Conservation (phyloP, 2,113 vertebrate genomes). For the Girardinichthys multiradiatus region DNA sequence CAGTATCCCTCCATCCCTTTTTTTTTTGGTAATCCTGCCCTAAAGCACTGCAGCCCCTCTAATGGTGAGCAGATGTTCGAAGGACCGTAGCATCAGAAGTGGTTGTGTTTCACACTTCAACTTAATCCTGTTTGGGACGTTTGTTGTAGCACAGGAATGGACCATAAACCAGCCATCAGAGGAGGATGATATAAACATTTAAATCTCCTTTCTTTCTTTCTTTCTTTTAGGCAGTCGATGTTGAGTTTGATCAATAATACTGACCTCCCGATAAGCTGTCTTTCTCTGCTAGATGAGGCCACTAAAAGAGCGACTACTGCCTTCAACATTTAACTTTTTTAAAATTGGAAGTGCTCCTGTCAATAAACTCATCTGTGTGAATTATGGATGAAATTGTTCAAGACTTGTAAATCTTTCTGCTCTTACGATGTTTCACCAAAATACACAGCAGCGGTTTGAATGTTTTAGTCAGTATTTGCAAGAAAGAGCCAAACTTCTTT, state of each 20-base stretch:
- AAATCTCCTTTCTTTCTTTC: constrained; percentile 24
- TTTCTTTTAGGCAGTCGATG: constrained; percentile 3
- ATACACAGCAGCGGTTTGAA: too few species aligned
- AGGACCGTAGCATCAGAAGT: constrained; percentile 57
- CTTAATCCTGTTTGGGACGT: constrained; percentile 69
- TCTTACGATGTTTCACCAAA: too few species aligned
- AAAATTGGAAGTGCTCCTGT: too few species aligned
- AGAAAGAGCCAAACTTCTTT: too few species aligned
- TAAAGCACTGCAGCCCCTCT: constrained; percentile 46
- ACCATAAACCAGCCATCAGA: constrained; percentile 44
- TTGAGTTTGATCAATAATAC: constrained; percentile 41
- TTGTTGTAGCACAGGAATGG: constrained; percentile 57
- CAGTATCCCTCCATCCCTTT: constrained; percentile 71
- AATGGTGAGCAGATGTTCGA: constrained; percentile 62
- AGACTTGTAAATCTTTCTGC: too few species aligned
- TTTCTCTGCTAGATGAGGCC: too few species aligned
- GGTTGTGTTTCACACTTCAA: constrained; percentile 51
- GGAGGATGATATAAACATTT: constrained; percentile 14
- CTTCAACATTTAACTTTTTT: too few species aligned
- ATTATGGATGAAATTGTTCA: too few species aligned
- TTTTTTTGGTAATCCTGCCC: constrained; percentile 75
- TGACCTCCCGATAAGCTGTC: constrained; percentile 12
- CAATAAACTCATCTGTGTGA: too few species aligned
- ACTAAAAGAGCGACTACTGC: too few species aligned
- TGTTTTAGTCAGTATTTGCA: too few species aligned